Evolutionary conservation across 2,797 vertebrate genomes (phyloP), one percentile per base, ranked within the genome.

Genomic region (Atherinosoma microstoma): DNA sequence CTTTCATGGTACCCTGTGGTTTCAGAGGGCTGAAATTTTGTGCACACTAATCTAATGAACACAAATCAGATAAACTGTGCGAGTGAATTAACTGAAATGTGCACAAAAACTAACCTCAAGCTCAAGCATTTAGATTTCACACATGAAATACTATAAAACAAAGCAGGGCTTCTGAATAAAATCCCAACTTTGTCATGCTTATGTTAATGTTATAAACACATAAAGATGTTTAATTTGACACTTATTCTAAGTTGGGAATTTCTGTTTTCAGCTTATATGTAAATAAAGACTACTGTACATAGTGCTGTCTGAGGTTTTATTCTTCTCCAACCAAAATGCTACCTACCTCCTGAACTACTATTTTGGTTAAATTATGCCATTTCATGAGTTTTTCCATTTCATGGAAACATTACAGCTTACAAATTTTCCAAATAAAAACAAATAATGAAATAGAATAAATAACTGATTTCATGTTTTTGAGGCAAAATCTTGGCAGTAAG

Each of bases 401-500:
- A n/a, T 34, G 30, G 16, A 1, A 34, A 27, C 11, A 20, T 58
- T 20, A 6, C 20, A 47, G 10, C 2, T 47, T 2, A 16, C 6
- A 34, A 18, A 4, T 7, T 24, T 40, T 64, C 12, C 16, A 63
- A 40, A 35, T 10, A 27, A 35, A 16, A 35, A 58, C 3, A 42
- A 35, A 47, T 16, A 15, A 65, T 18, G 3, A 67, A 11, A 15
- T 22, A 45, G 1, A 18, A 45, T 45, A 45, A 6, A 18, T 40
- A 10, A 6, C 32, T 15, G 6, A 20, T 20, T 45, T 18, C 22
- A 40, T 20, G 15, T 58, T 62, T 70, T n/a, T 27, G 2, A 42
- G 2, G 18, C n/a, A 35, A 16, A 78, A 56, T 13, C 36, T 32
- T 22, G 12, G 58, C 47, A 62, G 27, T 70, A 71, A 61, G 36